Evolutionary conservation across 2,113 vertebrate species (phyloP), one percentile per base, ranked within the genome.

Genomic region (Nothoprocta pentlandii): DNA sequence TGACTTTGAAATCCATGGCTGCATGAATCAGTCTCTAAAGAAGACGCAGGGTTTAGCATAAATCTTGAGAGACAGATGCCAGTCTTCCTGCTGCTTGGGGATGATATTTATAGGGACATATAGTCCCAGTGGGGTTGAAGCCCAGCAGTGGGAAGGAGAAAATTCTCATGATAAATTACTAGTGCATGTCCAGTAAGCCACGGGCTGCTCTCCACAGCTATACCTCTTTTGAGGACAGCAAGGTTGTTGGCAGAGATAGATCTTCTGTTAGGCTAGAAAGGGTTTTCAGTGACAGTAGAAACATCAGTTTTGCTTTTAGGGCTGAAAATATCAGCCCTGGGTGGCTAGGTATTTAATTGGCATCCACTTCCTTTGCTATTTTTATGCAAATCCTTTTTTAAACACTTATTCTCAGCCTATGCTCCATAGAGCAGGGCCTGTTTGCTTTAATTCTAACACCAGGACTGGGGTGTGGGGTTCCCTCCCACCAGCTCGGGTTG

Each of bases 31-130:
- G 59, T 34, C 54, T 77, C 71, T 77, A 44, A 79, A 41, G 66
- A 82, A 92, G 64, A 67, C 1, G 2, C 30, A 44, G n/a, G 20
- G 30, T 47, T 93, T 87, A 74, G 14, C 79, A 91, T 79, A 93
- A 83, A 91, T 94, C 80, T 44, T 85, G 71, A 85, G 79, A 83
- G 92, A 80, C 90, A 93, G 79, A 71, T 96, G 93, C 68, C 92
- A 90, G 36, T 91, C 88, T 88, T 74, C 74, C 3, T 77, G 73
- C 53, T 85, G 81, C 67, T 80, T 63, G 63, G 76, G 41, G 59
- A 39, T 93, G 71, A 91, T 87, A 58, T 69, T 46, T 5, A 46
- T 5, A 62, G 53, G 59, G 68, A 66, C 22, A 11, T 49, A 23
- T 59, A 61, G 47, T 79, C 80, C 39, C 47, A 53, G 73, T 34